Conservation (phyloP, 92 coral and sea anemone species). For the Porites evermanni region DNA sequence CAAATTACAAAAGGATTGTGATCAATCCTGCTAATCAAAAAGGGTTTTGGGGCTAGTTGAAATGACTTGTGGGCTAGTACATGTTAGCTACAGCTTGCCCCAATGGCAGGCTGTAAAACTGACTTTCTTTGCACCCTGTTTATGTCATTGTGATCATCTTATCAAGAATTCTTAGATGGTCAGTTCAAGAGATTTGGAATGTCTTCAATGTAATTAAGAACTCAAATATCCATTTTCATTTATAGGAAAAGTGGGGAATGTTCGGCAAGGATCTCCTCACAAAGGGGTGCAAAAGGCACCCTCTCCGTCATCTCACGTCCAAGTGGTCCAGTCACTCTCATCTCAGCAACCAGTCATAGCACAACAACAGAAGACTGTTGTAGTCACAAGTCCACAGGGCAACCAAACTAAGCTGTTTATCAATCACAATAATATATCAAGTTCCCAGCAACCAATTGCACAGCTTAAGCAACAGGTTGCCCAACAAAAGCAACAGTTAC, state of each 20-base stretch:
- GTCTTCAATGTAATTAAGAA: too few relatives aligned
- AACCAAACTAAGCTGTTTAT: constrained; percentile 79
- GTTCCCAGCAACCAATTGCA: constrained; percentile 80
- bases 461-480: constrained; percentile 90
- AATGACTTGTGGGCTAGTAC: too few relatives aligned
- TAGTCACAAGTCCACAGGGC: constrained; percentile 79
- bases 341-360: constrained; percentile 80
- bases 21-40: too few relatives aligned
- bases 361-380: constrained; percentile 76
- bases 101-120: too few relatives aligned
- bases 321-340: constrained; percentile 84
- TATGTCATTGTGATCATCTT: too few relatives aligned
- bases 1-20: too few relatives aligned
- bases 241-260: constrained; percentile 76
- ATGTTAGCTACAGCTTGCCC: too few relatives aligned
- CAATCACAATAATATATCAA: constrained; percentile 79
- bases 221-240: not conserved
- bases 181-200: too few relatives aligned
- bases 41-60: too few relatives aligned
- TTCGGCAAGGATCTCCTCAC: constrained; percentile 76
- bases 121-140: too few relatives aligned
- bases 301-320: constrained; percentile 75
- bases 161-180: too few relatives aligned
- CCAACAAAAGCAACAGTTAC: constrained; percentile 82
- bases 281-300: constrained; percentile 68